phyloP scores from a whole-genome alignment of 2,113 vertebrate genomes.

The Leuciscus idus region DNA sequence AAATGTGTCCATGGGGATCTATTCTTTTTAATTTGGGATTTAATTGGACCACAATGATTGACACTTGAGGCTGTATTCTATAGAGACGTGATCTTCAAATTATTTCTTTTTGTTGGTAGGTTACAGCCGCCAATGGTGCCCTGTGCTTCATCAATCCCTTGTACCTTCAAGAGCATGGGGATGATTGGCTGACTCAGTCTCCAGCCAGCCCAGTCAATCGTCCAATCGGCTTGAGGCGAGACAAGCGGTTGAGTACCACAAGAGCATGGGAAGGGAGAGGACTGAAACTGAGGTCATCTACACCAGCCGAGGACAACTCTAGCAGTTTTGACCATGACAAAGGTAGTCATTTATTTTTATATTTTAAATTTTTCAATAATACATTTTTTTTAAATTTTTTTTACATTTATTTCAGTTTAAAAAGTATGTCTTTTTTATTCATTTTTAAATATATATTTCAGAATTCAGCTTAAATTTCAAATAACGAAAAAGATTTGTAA shows the following conservation, averaged over 20 bases:
- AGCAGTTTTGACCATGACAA: slow-evolving; percentile 53
- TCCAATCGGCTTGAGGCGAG: slow-evolving; percentile 23
- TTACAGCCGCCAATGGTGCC: slow-evolving; percentile 72
- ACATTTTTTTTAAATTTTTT: no score
- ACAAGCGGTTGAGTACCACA: slow-evolving; percentile 67
- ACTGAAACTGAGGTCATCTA: slow-evolving; percentile 64
- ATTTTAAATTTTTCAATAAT: no score
- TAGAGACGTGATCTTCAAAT: background rate
- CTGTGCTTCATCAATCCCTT: slow-evolving; percentile 86
- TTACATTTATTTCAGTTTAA: background rate
- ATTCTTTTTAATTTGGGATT: background rate
- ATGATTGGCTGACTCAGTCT: slow-evolving; percentile 64
- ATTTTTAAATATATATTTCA: background rate
- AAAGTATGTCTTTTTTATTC: background rate
- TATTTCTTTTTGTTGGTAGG: slow-evolving; percentile 42
- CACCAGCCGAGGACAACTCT: slow-evolving; percentile 64
- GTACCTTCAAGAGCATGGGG: slow-evolving; percentile 80
- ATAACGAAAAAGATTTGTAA: background rate
- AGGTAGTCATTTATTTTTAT: background rate
- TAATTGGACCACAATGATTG: background rate
- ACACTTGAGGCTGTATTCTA: background rate
- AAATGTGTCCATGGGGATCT: background rate
- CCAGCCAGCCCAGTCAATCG: background rate
- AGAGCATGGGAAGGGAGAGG: slow-evolving; percentile 67
- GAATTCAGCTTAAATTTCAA: no score